Evolutionary conservation across 2,797 vertebrate species (phyloP).

Genomic region (Simalia tracyae): DNA sequence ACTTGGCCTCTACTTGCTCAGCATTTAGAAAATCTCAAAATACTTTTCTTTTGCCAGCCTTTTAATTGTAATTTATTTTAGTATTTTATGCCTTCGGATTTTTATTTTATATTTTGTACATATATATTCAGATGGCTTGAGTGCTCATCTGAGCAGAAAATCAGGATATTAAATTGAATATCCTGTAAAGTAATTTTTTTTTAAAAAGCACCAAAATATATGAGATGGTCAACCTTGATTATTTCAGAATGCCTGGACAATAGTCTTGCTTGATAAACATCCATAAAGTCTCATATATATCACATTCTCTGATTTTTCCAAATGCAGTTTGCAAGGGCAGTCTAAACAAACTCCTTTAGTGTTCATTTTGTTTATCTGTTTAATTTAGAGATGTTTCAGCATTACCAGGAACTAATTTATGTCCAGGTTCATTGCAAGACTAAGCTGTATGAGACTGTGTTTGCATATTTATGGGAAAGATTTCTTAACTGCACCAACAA

Average conservation of each 20-base stretch:
- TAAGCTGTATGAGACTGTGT: conserved; percentile 49
- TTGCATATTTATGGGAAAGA: conserved; percentile 53
- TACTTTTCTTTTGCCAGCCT: no score
- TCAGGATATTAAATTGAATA: no score
- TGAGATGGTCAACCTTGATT: not conserved
- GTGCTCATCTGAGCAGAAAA: no score
- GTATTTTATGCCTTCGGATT: no score
- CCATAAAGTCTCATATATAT: not conserved
- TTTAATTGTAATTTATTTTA: no score
- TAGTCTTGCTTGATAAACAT: not conserved
- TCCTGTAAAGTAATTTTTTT: no score
- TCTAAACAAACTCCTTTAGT: not conserved
- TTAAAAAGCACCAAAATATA: not conserved
- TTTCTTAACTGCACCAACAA: conserved; percentile 57
- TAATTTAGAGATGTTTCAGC: conserved; percentile 28
- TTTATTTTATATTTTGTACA: no score
- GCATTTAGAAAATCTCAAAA: no score
- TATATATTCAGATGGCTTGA: no score
- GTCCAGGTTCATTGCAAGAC: conserved; percentile 63
- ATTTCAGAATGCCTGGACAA: not conserved
- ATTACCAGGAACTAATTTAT: conserved; percentile 56
- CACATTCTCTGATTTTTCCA: not conserved
- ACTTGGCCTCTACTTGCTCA: no score
- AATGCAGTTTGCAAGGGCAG: not conserved
- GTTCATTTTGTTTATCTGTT: conserved; percentile 34